Percentiles rank a stretch among this genome's conserved stretches.
Evolutionary conservation across 2,888 invertebrate species (phyloP).

Genomic region (Theristus sp.): DNA sequence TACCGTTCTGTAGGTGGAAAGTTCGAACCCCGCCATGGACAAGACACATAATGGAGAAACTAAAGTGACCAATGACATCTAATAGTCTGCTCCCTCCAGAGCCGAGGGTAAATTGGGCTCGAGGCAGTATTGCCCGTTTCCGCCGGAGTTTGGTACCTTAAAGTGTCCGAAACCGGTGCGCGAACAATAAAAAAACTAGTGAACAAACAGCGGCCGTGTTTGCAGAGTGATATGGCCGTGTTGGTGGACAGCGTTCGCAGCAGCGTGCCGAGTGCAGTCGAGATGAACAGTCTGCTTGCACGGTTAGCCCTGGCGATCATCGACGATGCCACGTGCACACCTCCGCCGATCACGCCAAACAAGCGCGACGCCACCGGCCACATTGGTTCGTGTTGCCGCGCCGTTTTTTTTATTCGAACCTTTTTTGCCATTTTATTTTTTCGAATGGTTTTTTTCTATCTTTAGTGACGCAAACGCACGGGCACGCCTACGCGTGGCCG

Average conservation of each 20-base stretch:
- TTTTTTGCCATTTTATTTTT: not conserved
- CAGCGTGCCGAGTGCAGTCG: not conserved
- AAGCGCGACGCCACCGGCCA: not conserved
- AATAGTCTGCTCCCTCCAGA: not conserved
- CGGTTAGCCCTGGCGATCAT: not conserved
- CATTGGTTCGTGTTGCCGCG: not conserved
- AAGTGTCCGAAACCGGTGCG: too few relatives aligned
- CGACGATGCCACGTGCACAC: not conserved
- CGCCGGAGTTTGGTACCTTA: too few relatives aligned
- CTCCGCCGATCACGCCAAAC: not conserved
- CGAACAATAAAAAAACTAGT: too few relatives aligned
- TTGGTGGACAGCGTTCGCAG: not conserved
- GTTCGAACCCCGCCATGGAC: not conserved
- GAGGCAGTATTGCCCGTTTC: too few relatives aligned
- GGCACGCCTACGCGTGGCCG: too few relatives aligned
- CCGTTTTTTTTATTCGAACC: not conserved
- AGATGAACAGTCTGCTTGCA: not conserved
- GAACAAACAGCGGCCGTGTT: too few relatives aligned
- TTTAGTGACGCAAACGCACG: too few relatives aligned
- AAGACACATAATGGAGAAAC: not conserved
- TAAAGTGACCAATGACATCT: too few relatives aligned
- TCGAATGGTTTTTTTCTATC: too few relatives aligned
- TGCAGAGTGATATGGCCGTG: not conserved
- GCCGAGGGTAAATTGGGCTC: not conserved
- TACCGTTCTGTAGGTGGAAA: too few relatives aligned